Percentiles rank a stretch among this genome's conserved stretches.
These are phyloP conservation scores for Lithosia quadra DNA, from an alignment of 2,888 invertebrate genomes.

Conservation along the genomic window DNA sequence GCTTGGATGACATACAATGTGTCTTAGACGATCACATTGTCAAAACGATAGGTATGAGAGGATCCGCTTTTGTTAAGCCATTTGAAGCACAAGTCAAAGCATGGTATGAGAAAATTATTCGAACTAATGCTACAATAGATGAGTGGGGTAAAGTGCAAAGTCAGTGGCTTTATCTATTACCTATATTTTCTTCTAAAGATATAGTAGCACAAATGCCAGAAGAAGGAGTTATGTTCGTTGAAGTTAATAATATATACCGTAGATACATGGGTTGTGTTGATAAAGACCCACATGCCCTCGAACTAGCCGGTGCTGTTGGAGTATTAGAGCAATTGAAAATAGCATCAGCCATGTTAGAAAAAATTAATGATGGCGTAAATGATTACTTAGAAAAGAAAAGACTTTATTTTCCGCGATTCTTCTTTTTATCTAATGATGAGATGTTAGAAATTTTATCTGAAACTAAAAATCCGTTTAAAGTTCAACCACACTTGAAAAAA, in stretches of 20 bases:
- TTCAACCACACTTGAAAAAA: conserved; percentile 95
- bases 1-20: conserved; percentile 92
- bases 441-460: conserved; percentile 96
- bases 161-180: conserved; percentile 94
- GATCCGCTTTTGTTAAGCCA: conserved; percentile 95
- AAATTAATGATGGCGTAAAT: conserved; percentile 94
- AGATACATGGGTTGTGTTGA: conserved; percentile 89
- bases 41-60: conserved; percentile 94
- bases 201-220: conserved; percentile 95
- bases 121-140: conserved; percentile 91
- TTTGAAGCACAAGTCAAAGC: conserved; percentile 90
- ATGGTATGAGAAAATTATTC: conserved; percentile 92
- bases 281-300: conserved; percentile 89
- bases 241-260: conserved; percentile 90
- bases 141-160: conserved; percentile 92
- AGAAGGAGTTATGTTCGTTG: conserved; percentile 92
- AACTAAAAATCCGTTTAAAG: conserved; percentile 94
- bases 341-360: conserved; percentile 90
- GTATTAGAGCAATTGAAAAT: conserved; percentile 91
- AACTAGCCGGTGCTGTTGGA: conserved; percentile 89
- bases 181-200: conserved; percentile 95
- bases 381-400: conserved; percentile 94
- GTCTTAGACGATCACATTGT: conserved; percentile 94
- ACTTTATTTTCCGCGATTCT: conserved; percentile 94
- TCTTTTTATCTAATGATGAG: conserved; percentile 96